Base-by-base conservation (phyloP, 2,797 vertebrate species). In the Heteromormyrus szaboi region DNA sequence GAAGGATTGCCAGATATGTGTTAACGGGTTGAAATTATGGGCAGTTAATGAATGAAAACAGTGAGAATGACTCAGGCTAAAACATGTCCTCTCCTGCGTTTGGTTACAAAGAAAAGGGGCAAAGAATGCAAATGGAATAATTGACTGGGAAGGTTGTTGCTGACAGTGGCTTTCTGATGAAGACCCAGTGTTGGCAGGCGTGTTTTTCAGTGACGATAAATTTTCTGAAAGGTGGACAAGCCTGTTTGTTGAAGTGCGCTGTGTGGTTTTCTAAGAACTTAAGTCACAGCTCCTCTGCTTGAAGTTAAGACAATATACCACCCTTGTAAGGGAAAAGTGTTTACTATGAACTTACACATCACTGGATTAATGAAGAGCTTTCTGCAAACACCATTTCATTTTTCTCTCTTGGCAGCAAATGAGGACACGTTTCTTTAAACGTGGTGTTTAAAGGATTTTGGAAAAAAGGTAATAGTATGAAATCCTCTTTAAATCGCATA, bases 81-180 rank as follows among this genome's bases (percentile, higher is more conserved):
- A 44, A 87, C 86, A 19, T 25, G 37, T 86, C 14, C 85, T 33
- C 85, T 86, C 53, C 48, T 51, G 51, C 19, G 48, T 87, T 65
- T 44, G 9, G 33, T 51, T 59, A 51, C 29, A 37, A 54, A 4
- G 19, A 17, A 87, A 87, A 85, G 29, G 29, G 29, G 7, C 51
- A 46, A 87, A 44, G 86, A 62, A 87, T 46, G 56, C 9, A 65
- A 48, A 87, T 87, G n/a, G 12, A 65, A 87, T 44, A 87, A 87
- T 87, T 41, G 86, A 46, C 29, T 62, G 86, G 59, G 86, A 53
- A 62, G 56, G 54, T 41, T 46, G 86, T n/a, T 48, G 54, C 56
- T 44, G 85, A 41, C 85, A 56, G 85, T 37, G 0, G 29, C 33
- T 59, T 86, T 86, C 29, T 86, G 85, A 37, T 17, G 85, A 86